Conservation (phyloP, 2,113 vertebrate genomes). For the Todiramphus saurophagus region DNA sequence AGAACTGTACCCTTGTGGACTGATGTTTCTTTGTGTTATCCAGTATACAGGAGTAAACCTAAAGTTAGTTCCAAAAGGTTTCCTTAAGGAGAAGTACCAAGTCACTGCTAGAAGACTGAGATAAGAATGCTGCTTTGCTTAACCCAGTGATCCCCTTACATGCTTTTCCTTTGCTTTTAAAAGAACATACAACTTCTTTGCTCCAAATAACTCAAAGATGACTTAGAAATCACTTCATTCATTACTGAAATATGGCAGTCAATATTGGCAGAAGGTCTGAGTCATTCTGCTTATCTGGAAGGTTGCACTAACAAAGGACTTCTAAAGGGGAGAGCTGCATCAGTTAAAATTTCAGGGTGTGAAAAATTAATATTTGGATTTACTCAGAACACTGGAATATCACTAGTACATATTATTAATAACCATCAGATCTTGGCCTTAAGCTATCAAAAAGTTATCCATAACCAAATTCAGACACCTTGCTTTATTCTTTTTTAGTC, state of each 20-base stretch:
- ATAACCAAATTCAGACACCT: constrained; percentile 37
- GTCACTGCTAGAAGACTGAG: neutral
- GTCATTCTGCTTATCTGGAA: neutral
- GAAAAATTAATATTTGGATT: neutral
- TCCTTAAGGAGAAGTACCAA: neutral
- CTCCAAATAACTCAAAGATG: neutral
- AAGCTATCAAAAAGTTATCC: constrained; percentile 40
- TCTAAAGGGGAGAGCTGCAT: neutral
- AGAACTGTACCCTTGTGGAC: neutral
- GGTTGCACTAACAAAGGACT: neutral
- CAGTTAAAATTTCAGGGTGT: neutral
- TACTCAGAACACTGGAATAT: neutral
- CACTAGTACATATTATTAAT: constrained; percentile 8
- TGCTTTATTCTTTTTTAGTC: neutral
- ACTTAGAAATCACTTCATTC: neutral
- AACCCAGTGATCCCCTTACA: neutral
- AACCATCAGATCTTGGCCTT: neutral
- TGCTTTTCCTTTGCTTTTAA: neutral
- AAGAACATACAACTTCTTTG: neutral
- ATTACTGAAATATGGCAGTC: neutral
- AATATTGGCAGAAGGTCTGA: neutral
- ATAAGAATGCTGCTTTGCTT: neutral
- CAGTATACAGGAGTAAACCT: neutral
- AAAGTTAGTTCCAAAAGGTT: neutral
- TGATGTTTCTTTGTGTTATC: neutral